A percentile compares a stretch with the other conserved stretches of the same genome.
phyloP scores from a whole-genome alignment of 2,888 invertebrate species.

The Hoplodrina ambigua region DNA sequence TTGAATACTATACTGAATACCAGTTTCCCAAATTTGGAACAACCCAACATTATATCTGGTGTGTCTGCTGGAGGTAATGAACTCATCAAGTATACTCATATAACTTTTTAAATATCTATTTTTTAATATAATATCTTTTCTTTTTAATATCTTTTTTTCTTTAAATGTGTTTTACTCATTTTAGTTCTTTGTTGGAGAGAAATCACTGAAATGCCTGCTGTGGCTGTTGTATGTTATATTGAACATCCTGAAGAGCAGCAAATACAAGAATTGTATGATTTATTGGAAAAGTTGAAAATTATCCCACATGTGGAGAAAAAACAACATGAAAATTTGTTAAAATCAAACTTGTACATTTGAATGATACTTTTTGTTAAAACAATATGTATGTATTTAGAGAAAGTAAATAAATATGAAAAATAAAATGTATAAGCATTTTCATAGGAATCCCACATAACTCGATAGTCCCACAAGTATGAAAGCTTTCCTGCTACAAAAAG shows the following conservation, averaged over 20 bases:
- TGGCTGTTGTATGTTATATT: slow-evolving; percentile 79
- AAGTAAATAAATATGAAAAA: slow-evolving; percentile 7
- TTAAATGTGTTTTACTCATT: slow-evolving; percentile 64
- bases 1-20: slow-evolving; percentile 56
- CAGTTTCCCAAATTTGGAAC: slow-evolving; percentile 80
- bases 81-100: neutral
- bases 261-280: slow-evolving; percentile 74
- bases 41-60: slow-evolving; percentile 87
- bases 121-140: no score
- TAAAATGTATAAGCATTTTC: neutral
- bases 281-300: slow-evolving; percentile 77
- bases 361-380: slow-evolving; percentile 11
- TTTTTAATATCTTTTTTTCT: no score
- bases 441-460: neutral
- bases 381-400: neutral
- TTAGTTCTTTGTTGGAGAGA: slow-evolving; percentile 82
- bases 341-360: slow-evolving; percentile 85
- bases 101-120: neutral
- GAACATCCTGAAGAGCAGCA: slow-evolving; percentile 80
- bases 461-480: neutral
- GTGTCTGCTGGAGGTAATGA: slow-evolving; percentile 85
- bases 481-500: neutral
- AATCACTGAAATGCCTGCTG: slow-evolving; percentile 74
- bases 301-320: slow-evolving; percentile 65
- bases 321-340: slow-evolving; percentile 70